Conservation (phyloP, 2,888 invertebrate species). For the Graphium colonna region DNA sequence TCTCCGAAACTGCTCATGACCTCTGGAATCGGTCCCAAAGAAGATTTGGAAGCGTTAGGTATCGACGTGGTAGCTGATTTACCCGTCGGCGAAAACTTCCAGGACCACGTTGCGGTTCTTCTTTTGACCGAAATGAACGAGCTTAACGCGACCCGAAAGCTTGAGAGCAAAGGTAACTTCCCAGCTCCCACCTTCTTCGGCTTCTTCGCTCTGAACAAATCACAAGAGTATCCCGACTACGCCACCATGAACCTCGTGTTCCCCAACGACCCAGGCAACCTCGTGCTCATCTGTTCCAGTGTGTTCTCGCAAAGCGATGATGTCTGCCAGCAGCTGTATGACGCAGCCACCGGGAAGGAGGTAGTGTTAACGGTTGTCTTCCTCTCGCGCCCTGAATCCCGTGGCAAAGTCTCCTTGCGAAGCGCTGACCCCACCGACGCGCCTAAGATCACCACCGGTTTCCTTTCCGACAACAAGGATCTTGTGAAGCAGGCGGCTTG, state of each 20-base stretch:
- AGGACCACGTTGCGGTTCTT: slow-evolving; percentile 58
- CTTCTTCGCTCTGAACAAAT: slow-evolving; percentile 78
- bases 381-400: slow-evolving; percentile 63
- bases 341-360: slow-evolving; percentile 28
- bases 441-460: slow-evolving; percentile 80
- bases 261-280: slow-evolving; percentile 27
- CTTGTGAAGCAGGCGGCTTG: slow-evolving; percentile 30
- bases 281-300: slow-evolving; percentile 29
- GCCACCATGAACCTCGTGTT: slow-evolving; percentile 32
- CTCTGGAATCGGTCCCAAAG: slow-evolving; percentile 66
- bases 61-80: slow-evolving; percentile 55
- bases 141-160: slow-evolving; percentile 42
- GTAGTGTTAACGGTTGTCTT: slow-evolving; percentile 27
- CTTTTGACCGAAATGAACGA: slow-evolving; percentile 36
- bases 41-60: slow-evolving; percentile 44
- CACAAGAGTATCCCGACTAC: slow-evolving; percentile 62
- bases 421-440: slow-evolving; percentile 72
- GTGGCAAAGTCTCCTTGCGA: slow-evolving; percentile 73
- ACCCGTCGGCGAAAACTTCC: slow-evolving; percentile 63
- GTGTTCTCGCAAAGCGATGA: slow-evolving; percentile 31
- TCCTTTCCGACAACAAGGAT: slow-evolving; percentile 59
- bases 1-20: slow-evolving; percentile 68
- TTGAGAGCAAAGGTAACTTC: slow-evolving; percentile 39
- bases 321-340: slow-evolving; percentile 32
- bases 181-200: slow-evolving; percentile 34